Conservation (phyloP, 1,140 invertebrate genomes). For the Diprion similis region DNA sequence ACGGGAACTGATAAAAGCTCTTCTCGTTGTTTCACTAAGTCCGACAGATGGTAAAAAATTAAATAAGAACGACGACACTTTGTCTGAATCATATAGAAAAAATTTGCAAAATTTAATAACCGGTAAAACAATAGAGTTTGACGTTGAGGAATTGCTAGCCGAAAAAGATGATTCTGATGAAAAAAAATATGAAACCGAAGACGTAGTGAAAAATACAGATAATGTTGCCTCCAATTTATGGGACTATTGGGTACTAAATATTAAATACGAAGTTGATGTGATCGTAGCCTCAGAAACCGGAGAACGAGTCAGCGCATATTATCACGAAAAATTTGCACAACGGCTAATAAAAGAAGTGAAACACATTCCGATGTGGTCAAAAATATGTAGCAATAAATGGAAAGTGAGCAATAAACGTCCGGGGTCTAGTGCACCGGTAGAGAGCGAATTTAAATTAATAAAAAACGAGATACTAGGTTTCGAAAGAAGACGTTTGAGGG, state of each 20-base stretch:
- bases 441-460: constrained; percentile 25
- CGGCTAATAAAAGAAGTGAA: constrained; percentile 15
- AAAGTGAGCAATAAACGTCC: constrained; percentile 18
- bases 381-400: constrained; percentile 22
- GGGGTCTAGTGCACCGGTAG: constrained; percentile 24
- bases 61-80: not conserved
- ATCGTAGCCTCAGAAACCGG: constrained; percentile 13
- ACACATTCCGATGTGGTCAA: constrained; percentile 22
- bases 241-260: not conserved
- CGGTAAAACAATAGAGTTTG: not conserved
- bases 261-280: not conserved
- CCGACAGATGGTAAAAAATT: not conserved
- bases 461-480: constrained; percentile 12
- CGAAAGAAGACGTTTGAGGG: too few species aligned
- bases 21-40: constrained; percentile 22
- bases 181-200: constrained; percentile 7
- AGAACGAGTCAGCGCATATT: constrained; percentile 12
- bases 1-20: constrained; percentile 10
- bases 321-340: not conserved
- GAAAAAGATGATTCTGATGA: constrained; percentile 4
- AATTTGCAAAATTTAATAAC: constrained; percentile 22
- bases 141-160: not conserved
- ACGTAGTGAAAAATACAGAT: not conserved
- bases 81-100: constrained; percentile 12
- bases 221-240: not conserved